Evolutionary conservation across 2,113 vertebrate species (phyloP), one percentile per base, ranked within the genome.

Genomic region (Cyprinus carpio): DNA sequence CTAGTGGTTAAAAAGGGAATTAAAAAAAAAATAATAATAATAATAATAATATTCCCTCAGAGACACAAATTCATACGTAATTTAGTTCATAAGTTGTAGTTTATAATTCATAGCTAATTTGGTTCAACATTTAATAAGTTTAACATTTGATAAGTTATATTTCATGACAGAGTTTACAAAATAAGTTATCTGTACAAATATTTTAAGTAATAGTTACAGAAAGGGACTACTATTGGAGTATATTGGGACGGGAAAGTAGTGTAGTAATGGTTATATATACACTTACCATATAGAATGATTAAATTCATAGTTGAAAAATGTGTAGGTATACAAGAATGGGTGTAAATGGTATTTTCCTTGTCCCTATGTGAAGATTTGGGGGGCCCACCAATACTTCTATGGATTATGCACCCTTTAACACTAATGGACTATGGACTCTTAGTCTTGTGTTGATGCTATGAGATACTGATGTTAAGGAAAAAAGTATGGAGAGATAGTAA

Each of bases 281-380:
- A 56, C 54, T 56, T 56, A 56, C 54, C 18, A 8, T 8, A 18
- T 18, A 18, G 20, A 56, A 56, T 4, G 15, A 6, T 4, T 56
- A 56, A 2, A 56, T 2, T 56, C 25, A 83, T 83, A 81, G 85
- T 40, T 29, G 27, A 10, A 25, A 58, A 83, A 87, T 87, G 27
- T 83, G 43, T 69, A 71, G 49, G 58, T n/a, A 83, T 74, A 87
- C 18, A 43, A 23, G 54, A 56, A 56, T 11, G 25, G 60, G 74
- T 83, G 81, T 60, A 83, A 20, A 58, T 78, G 81, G 85, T 83
- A 83, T 37, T 87, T 87, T 69, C 60, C 85, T 83, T 77, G 72
- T 87, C 81, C 43, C 81, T 58, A 6, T 15, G 58, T 23, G 81
- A 83, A 87, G 81, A 78, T 87, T 78, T 18, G 85, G 81, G 62